Percentiles rank a stretch among this genome's conserved stretches.
phyloP scores from a whole-genome alignment of 2,797 vertebrate genomes.

The Sebastes oblongus region DNA sequence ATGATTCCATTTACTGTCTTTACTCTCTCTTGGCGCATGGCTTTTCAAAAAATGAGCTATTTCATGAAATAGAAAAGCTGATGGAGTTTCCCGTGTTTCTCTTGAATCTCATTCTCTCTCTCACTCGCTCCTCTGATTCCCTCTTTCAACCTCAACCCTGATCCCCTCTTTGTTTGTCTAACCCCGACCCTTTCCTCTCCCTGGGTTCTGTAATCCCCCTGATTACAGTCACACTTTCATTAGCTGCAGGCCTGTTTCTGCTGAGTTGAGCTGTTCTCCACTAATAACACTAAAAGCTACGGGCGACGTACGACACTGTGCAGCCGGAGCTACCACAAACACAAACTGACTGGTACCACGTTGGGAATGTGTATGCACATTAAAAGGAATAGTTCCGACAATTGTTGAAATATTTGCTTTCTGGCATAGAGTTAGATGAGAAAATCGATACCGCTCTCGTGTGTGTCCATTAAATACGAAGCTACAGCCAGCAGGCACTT shows the following conservation, averaged over 20 bases:
- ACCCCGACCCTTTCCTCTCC: conserved; percentile 17
- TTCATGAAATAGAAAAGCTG: conserved; percentile 24
- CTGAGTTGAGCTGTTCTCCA: conserved; percentile 61
- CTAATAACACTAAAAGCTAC: conserved; percentile 62
- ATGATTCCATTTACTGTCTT: conserved; percentile 21
- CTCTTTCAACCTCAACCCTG: conserved; percentile 32
- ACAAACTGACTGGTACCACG: conserved; percentile 17
- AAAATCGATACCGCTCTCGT: background rate
- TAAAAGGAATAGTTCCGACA: background rate
- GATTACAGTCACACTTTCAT: conserved; percentile 73
- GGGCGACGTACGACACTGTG: conserved; percentile 20
- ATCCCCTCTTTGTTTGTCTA: conserved; percentile 47
- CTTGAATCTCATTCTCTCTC: conserved; percentile 12
- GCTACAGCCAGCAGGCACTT: background rate
- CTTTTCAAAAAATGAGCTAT: conserved; percentile 33
- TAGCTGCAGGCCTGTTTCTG: conserved; percentile 63
- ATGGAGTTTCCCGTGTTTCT: conserved; percentile 24
- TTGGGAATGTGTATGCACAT: background rate
- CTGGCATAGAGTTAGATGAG: background rate
- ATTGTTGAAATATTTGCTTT: background rate
- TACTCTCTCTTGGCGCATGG: background rate
- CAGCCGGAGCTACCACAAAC: conserved; percentile 21
- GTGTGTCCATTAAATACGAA: background rate
- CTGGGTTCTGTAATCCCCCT: conserved; percentile 52
- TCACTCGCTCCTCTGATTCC: conserved; percentile 18